Base-by-base conservation (phyloP, 2,113 vertebrate species). In the Dunckerocampus dactyliophorus region DNA sequence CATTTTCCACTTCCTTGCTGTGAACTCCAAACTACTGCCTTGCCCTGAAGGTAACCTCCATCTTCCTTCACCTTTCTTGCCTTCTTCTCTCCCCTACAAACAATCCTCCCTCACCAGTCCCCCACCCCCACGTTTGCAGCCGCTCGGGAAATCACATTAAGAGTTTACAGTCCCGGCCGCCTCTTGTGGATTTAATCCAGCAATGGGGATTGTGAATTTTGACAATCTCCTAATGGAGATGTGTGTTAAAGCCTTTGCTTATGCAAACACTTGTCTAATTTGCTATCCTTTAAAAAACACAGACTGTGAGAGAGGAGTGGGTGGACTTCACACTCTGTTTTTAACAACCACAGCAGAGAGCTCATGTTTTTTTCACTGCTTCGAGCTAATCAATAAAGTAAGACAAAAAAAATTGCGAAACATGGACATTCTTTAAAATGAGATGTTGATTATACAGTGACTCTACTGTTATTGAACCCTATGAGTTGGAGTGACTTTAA, bases 221-320 rank as follows among this genome's bases (percentile, higher is more conserved):
- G 74, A 89, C 87, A 89, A 84, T 90, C 83, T 88, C 42, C 28
- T 87, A 88, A 87, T 89, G 87, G 86, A 88, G 85, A 72, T 71
- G 71, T 79, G 81, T 76, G 82, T 79, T 69, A 75, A 84, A 76
- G 73, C 66, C 65, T 63, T 58, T 34, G 71, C 59, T 77, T 68
- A 28, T 74, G 61, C 17, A 59, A 80, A 71, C 58, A 77, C 72
- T 84, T 63, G 75, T 53, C 65, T 66, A 64, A 56, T 59, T 59
- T 65, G 52, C 68, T 59, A 17, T 11, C 19, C 17, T 56, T 58
- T 54, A 20, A 60, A 79, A 47, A 48, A 57, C 42, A 72, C 66
- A 46, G 34, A 8, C 6, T 31, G 55, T n/a, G 45, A n/a, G 46
- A 9, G 39, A 17, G 16, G 19, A 17, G 20, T 10, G 31, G 16